Base-by-base conservation (phyloP, 1,140 invertebrate genomes). In the Papilio machaon region DNA sequence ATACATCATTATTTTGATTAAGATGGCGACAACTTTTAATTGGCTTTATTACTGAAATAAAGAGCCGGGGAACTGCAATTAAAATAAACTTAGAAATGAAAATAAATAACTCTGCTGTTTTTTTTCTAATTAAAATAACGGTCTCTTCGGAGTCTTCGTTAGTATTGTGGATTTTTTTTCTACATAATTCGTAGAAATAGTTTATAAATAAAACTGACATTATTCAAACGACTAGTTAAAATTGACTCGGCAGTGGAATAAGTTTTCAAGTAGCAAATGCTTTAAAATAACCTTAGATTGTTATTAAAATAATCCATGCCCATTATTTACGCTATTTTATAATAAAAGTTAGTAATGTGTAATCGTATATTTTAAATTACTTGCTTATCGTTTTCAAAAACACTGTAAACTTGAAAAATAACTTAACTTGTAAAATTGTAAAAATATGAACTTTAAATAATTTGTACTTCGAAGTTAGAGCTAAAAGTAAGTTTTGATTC, bases 1-100 rank as follows among this genome's bases (percentile, higher is more conserved):
- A 70, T 70, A 70, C 64, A 15, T 70, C 64, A 70, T 70, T 70
- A 70, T 70, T 70, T 70, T 70, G 30, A 70, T 70, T 70, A 70
- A 70, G 64, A 35, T 70, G 64, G 64, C 64, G 64, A 35, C 30
- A 70, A 70, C 64, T 70, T 70, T 70, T 70, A 70, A 70, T 70
- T 70, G 64, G 64, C 64, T 70, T 70, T 70, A 35, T 35, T 70
- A 70, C 10, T 70, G 64, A 70, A 70, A 70, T 6, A 70, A 9
- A 35, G 11, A 19, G n/a, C 58, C 30, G 64, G 64, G 64, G 30
- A 35, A 70, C 64, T 70, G 64, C 64, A 70, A 70, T 70, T 70
- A 70, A 70, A 70, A 70, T 70, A 35, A 70, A 70, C 64, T 70
- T 70, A 35, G 30, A 38, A 70, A 64, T 64, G 2, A 30, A 30